These are phyloP conservation scores for Tetragnatha montana DNA, from an alignment of 2,888 invertebrate genomes.

Conservation along the genomic window DNA sequence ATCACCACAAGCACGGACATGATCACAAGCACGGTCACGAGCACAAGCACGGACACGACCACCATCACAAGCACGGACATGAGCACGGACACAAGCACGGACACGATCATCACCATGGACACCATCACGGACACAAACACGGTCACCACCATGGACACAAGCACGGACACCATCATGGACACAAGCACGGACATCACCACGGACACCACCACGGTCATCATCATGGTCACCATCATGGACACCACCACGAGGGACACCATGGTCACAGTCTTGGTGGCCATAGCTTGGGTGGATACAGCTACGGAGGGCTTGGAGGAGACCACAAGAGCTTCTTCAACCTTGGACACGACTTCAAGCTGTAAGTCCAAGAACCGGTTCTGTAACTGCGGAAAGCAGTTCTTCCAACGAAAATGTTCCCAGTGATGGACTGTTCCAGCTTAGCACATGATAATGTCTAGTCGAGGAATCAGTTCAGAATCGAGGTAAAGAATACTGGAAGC, in stretches of 20 bases:
- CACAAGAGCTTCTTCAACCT: conserved; percentile 39
- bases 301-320: conserved; percentile 46
- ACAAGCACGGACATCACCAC: conserved; percentile 31
- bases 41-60: conserved; percentile 21
- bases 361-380: not conserved
- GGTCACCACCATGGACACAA: conserved; percentile 37
- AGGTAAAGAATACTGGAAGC: not conserved
- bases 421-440: not conserved
- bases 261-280: conserved; percentile 35
- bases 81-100: conserved; percentile 21
- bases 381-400: not conserved
- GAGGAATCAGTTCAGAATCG: not conserved
- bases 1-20: conserved; percentile 25
- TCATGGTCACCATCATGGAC: conserved; percentile 30
- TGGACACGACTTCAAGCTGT: conserved; percentile 38
- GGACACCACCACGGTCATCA: conserved; percentile 22
- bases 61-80: conserved; percentile 29
- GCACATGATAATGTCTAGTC: not conserved
- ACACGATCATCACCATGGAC: conserved; percentile 43
- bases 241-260: conserved; percentile 24
- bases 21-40: conserved; percentile 22
- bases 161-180: conserved; percentile 31
- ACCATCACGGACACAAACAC: conserved; percentile 32
- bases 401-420: not conserved
- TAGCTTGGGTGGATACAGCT: conserved; percentile 61